Percentiles rank a stretch among this genome's conserved stretches.
phyloP scores from a whole-genome alignment of 2,113 vertebrate genomes.

The Junco hyemalis region DNA sequence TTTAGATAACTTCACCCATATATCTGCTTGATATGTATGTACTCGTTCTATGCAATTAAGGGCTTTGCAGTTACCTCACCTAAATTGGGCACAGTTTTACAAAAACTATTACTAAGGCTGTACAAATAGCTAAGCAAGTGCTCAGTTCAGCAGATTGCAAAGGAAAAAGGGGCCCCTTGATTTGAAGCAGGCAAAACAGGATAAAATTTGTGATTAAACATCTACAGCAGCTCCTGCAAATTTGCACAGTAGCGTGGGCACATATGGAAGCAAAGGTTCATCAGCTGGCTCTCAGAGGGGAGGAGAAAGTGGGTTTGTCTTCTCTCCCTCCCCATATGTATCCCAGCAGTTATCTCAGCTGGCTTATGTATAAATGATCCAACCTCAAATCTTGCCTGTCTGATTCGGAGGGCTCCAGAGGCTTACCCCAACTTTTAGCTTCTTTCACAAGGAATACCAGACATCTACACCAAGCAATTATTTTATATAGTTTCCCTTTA shows the following conservation, averaged over 20 bases:
- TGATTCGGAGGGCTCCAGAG: not conserved
- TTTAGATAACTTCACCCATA: not conserved
- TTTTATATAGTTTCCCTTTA: conserved; percentile 1
- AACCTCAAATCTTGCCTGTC: not conserved
- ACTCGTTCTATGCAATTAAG: not conserved
- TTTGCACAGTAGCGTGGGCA: rapidly evolving
- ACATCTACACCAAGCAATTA: not conserved
- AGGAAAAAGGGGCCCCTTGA: not conserved
- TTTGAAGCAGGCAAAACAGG: not conserved
- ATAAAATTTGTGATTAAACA: not conserved
- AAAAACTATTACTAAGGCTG: not conserved
- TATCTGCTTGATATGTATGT: not conserved
- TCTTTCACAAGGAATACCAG: not conserved
- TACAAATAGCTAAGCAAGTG: not conserved
- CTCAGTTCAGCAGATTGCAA: not conserved
- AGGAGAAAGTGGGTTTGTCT: not conserved
- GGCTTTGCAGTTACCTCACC: not conserved
- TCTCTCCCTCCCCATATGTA: not conserved
- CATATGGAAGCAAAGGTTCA: not conserved
- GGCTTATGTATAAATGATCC: not conserved
- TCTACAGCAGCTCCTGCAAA: not conserved
- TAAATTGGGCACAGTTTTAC: not conserved
- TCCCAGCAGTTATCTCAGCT: not conserved
- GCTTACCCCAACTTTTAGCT: not conserved
- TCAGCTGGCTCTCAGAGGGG: not conserved